phyloP scores from a whole-genome alignment of 2,888 invertebrate genomes.

The Nomada ferruginata region DNA sequence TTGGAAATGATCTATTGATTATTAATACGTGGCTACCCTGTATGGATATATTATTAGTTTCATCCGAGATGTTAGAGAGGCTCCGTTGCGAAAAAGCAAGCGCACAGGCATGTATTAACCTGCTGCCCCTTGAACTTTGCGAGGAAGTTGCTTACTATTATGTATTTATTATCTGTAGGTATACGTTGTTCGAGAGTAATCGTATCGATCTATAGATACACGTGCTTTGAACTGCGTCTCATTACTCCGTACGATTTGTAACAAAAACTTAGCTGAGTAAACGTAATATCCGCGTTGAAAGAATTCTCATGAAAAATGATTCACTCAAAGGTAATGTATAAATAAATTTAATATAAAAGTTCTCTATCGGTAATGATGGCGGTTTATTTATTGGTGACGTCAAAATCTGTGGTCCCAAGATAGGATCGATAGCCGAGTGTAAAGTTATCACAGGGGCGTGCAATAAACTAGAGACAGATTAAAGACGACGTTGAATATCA shows the following conservation, averaged over 20 bases:
- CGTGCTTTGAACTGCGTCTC: neutral
- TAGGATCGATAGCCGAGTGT: constrained; percentile 43
- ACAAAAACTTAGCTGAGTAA: neutral
- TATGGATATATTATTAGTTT: constrained; percentile 60
- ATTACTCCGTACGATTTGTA: neutral
- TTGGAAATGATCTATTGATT: constrained; percentile 60
- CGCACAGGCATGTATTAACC: constrained; percentile 68
- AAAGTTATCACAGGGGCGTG: constrained; percentile 29
- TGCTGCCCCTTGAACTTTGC: constrained; percentile 71
- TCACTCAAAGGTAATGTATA: neutral
- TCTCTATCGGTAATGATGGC: neutral
- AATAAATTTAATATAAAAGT: neutral
- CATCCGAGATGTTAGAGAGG: constrained; percentile 58
- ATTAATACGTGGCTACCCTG: constrained; percentile 42
- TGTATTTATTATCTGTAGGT: constrained; percentile 55
- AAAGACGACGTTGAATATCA: neutral
- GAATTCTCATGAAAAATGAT: neutral
- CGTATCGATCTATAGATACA: constrained; percentile 33
- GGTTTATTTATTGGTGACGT: constrained; percentile 6
- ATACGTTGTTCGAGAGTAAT: constrained; percentile 37
- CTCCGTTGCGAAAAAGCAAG: constrained; percentile 51
- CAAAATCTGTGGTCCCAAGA: constrained; percentile 28
- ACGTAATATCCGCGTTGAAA: neutral
- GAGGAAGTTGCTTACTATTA: constrained; percentile 61
- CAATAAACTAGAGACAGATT: constrained; percentile 30